Percentiles rank a stretch among this genome's conserved stretches.
These are phyloP conservation scores for Carassius gibelio DNA, from an alignment of 2,113 vertebrate species.

Conservation along the genomic window DNA sequence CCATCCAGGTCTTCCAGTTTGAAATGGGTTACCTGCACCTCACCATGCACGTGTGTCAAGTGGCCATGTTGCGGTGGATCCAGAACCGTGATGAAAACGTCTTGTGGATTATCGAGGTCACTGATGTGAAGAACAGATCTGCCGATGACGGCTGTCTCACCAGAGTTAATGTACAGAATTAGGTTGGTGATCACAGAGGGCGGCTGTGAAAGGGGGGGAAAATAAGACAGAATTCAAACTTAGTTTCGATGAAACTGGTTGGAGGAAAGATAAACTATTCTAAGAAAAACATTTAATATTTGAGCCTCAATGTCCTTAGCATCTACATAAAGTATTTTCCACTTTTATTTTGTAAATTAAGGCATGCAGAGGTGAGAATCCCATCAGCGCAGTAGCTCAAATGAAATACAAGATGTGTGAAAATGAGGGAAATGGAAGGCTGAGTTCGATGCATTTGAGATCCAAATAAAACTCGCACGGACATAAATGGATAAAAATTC, in stretches of 20 bases:
- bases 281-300: neutral
- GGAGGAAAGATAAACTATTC: neutral
- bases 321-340: neutral
- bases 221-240: neutral
- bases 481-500: neutral
- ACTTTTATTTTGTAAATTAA: slow-evolving; percentile 4
- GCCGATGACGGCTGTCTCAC: slow-evolving; percentile 73
- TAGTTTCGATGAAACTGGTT: neutral
- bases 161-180: slow-evolving; percentile 72
- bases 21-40: slow-evolving; percentile 65
- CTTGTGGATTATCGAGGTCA: slow-evolving; percentile 87
- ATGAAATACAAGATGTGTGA: neutral
- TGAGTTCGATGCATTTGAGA: neutral
- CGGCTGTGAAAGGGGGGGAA: slow-evolving; percentile 72
- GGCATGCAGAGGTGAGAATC: neutral
- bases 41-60: slow-evolving; percentile 69
- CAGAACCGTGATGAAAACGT: slow-evolving; percentile 81
- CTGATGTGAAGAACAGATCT: slow-evolving; percentile 79
- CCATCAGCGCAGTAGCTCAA: neutral
- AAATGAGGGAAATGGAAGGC: neutral
- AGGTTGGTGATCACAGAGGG: slow-evolving; percentile 81
- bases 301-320: neutral
- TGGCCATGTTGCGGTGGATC: slow-evolving; percentile 82
- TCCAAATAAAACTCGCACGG: neutral
- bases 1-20: slow-evolving; percentile 78